Evolutionary conservation across 2,888 invertebrate genomes (phyloP), one percentile per base, ranked within the genome.

Genomic region (Spicauda simplicius): DNA sequence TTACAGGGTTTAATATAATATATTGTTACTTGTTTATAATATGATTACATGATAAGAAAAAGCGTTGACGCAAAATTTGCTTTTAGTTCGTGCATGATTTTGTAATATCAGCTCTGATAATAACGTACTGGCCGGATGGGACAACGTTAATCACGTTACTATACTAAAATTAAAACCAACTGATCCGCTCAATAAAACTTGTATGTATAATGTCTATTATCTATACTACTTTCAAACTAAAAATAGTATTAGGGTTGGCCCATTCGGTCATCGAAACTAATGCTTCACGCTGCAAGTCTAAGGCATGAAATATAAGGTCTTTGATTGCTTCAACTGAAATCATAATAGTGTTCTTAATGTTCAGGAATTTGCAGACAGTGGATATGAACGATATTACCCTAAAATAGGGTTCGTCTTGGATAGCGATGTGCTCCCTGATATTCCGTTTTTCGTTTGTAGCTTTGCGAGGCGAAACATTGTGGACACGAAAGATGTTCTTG

Each of bases 381-480:
- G 84, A 76, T 79, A 80, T 76, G 80, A 80, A 73, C 79, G 72
- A 69, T 91, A 85, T 83, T 85, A 82, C 83, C 87, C 91, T 74
- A 93, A 90, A 89, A 74, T 91, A 77, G 93, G 93, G 80, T 90
- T 88, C 76, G 77, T 81, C 78, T 74, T 89, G 77, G 79, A 83
- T 83, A 86, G 76, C 73, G 81, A 85, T 78, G 76, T 75, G 63
- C 74, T 83, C 65, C 75, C 78, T 77, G 81, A 82, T 74, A 70
- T 73, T 72, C 70, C 78, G 69, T 70, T 74, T 75, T 80, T 86
- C 77, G 77, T 62, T 79, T 91, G 91, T 86, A 76, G 74, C 69
- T 87, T 84, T 87, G 75, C 72, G 74, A 82, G 77, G 77, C 77
- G 77, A 77, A 80, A 80, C 76, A 68, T 69, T 77, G 70, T 62